Base-by-base conservation (phyloP, 2,113 vertebrate genomes). In the Cololabis saira region DNA sequence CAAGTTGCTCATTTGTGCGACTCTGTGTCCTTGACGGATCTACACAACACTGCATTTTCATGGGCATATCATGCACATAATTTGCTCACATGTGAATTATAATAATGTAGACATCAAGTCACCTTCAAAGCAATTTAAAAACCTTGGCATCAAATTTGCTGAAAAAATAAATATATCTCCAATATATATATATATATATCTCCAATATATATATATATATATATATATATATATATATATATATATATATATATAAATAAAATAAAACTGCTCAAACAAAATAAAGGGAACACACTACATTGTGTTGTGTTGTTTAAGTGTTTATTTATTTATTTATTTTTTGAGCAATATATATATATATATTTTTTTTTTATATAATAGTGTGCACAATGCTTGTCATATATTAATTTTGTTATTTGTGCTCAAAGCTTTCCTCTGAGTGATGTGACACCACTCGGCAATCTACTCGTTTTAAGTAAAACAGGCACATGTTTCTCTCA, bases 401-500 rank as follows among this genome's bases (percentile, higher is more conserved):
- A 27, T 37, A 2, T 47, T 54, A 16, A 12, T 50, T 74, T 60
- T 54, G 68, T 69, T 72, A 70, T 72, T 74, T 56, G 76, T 64
- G 72, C 33, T 69, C 19, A 13, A 18, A 53, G 56, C 66, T 62
- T 64, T 77, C 67, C 67, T 62, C 52, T 82, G 66, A 80, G 71
- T 52, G 57, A 78, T 55, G 78, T 62, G 83, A 83, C 82, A 67
- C 71, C 67, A 63, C 74, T 82, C 72, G 65, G 50, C 80, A 60
- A 71, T 83, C 78, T 53, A 82, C 76, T 88, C 75, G 74, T 82
- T 82, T 86, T 89, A 87, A 91, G 88, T 92, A 89, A 90, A 88
- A 88, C 81, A 75, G 89, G 84, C 89, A 90, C 86, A 91, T 91
- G 90, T 91, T 92, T 91, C 86, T 92, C 89, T 87, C 86, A 85